Conservation (phyloP, 2,797 vertebrate species). For the Sarcoramphus papa region DNA sequence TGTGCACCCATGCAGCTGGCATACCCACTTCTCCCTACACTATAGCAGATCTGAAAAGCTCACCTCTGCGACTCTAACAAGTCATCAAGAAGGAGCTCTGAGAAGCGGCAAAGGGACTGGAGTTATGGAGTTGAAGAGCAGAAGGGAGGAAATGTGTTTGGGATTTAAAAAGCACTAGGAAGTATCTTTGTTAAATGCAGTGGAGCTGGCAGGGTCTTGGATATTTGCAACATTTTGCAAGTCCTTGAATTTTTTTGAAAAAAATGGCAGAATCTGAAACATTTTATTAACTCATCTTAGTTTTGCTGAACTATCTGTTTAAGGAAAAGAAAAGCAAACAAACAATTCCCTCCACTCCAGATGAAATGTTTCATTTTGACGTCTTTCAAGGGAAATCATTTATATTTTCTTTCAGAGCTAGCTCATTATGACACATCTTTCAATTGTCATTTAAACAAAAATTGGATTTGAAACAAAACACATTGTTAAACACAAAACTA, state of each 20-base stretch:
- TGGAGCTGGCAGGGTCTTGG: not conserved
- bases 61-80: not conserved
- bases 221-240: not conserved
- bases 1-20: not conserved
- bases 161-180: not conserved
- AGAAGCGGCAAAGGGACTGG: not conserved
- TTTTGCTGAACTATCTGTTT: conserved; percentile 24
- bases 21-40: not conserved
- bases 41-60: not conserved
- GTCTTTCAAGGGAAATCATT: conserved; percentile 11
- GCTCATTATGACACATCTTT: not conserved
- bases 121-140: not conserved
- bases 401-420: not conserved
- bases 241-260: not conserved
- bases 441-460: conserved; percentile 3
- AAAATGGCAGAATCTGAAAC: not conserved
- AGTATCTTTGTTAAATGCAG: not conserved
- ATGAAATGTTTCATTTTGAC: not conserved
- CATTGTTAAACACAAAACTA: not conserved
- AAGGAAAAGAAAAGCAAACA: conserved; percentile 20
- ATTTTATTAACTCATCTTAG: conserved; percentile 2
- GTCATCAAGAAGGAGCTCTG: not conserved
- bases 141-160: not conserved
- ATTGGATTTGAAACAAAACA: not conserved
- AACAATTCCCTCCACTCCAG: not conserved